Percentiles rank a stretch among this genome's conserved stretches.
Evolutionary conservation across 1,140 invertebrate species (phyloP).

Genomic region (Brachionus koreanus): DNA sequence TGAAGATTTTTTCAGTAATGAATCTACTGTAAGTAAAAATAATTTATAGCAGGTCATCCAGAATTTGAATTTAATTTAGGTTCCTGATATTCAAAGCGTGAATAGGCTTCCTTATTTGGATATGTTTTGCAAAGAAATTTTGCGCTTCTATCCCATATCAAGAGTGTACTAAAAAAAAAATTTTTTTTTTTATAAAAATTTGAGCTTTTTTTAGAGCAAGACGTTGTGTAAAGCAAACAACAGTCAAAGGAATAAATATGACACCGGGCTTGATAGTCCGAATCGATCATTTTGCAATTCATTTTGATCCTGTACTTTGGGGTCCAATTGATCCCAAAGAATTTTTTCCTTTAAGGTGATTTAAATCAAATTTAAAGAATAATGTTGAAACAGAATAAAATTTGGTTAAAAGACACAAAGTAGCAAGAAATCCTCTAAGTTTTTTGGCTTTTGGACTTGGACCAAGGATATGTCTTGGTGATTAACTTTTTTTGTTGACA

Average conservation of each 20-base stretch:
- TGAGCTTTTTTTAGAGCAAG: slow-evolving; percentile 41
- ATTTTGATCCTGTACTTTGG: slow-evolving; percentile 54
- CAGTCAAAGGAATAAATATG: slow-evolving; percentile 50
- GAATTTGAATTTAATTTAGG: neutral
- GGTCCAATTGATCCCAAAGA: slow-evolving; percentile 60
- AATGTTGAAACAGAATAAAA: neutral
- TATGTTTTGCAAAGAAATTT: neutral
- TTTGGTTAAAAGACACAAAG: slow-evolving; percentile 45
- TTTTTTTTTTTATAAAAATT: slow-evolving; percentile 47
- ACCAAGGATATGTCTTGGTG: slow-evolving; percentile 63
- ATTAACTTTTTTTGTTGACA: slow-evolving; percentile 45
- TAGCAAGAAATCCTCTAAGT: slow-evolving; percentile 47
- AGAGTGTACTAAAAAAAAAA: neutral
- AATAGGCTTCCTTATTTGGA: neutral
- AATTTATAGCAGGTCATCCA: neutral
- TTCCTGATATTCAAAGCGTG: neutral
- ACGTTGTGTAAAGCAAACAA: slow-evolving; percentile 48
- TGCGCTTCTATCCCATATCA: neutral
- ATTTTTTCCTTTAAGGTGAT: slow-evolving; percentile 65
- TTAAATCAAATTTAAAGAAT: neutral
- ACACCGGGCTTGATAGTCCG: slow-evolving; percentile 53
- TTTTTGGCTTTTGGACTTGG: slow-evolving; percentile 63
- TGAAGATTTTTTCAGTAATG: neutral
- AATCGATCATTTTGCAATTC: slow-evolving; percentile 54
- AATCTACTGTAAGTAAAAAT: neutral